phyloP scores from a whole-genome alignment of 2,888 invertebrate genomes.

The Clanis bilineata region DNA sequence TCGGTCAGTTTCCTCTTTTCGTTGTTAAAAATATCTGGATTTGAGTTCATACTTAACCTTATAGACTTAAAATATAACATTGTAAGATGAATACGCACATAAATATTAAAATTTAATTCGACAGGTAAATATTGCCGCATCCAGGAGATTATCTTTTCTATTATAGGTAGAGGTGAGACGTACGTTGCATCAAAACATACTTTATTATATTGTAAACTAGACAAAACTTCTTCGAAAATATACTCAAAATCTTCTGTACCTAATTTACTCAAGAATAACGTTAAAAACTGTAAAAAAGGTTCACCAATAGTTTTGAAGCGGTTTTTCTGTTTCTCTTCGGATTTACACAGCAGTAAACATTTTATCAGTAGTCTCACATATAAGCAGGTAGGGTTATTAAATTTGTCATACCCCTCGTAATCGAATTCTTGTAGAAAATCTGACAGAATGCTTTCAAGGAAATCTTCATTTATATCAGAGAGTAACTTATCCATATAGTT shows the following conservation, averaged over 20 bases:
- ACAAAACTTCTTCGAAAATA: slow-evolving; percentile 36
- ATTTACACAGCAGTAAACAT: slow-evolving; percentile 45
- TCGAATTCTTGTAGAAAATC: slow-evolving; percentile 28
- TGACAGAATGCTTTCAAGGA: slow-evolving; percentile 26
- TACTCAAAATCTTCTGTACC: background rate
- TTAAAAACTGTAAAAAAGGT: slow-evolving; percentile 42
- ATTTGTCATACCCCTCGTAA: slow-evolving; percentile 25
- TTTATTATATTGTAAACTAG: slow-evolving; percentile 42
- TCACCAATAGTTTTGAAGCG: slow-evolving; percentile 39
- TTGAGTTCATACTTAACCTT: slow-evolving; percentile 39
- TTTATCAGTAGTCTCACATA: slow-evolving; percentile 46
- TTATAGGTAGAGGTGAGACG: slow-evolving; percentile 43
- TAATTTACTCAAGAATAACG: slow-evolving; percentile 16
- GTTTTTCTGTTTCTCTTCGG: slow-evolving; percentile 33
- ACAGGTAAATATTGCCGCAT: slow-evolving; percentile 43
- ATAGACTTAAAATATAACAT: slow-evolving; percentile 56
- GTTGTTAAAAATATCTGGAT: slow-evolving; percentile 42
- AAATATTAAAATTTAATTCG: slow-evolving; percentile 43
- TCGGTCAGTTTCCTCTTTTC: slow-evolving; percentile 32
- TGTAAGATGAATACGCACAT: slow-evolving; percentile 46
- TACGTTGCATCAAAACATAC: slow-evolving; percentile 45
- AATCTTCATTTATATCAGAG: slow-evolving; percentile 31
- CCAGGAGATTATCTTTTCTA: slow-evolving; percentile 43
- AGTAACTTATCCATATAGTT: slow-evolving; percentile 29
- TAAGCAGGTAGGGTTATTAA: slow-evolving; percentile 25